These are phyloP conservation scores for Phenganax marumi DNA, from an alignment of 92 coral and sea anemone species.

Conservation along the genomic window DNA sequence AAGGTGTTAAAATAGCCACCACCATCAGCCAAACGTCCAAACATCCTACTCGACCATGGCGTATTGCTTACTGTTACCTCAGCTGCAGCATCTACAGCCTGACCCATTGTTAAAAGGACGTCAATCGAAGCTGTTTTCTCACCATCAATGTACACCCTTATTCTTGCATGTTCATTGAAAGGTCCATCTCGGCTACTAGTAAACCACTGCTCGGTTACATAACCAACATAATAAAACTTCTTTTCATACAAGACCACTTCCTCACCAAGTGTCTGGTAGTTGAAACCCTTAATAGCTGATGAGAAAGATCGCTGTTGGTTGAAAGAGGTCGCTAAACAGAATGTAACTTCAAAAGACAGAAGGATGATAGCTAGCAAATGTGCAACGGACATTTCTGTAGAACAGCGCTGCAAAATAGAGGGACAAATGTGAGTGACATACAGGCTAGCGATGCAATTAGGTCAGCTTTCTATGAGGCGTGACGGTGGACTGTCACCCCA, in stretches of 20 bases:
- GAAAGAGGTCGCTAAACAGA: background rate
- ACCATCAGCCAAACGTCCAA: conserved; percentile 49
- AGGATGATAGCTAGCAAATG: background rate
- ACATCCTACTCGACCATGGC: conserved; percentile 48
- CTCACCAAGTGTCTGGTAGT: background rate
- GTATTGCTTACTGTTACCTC: background rate
- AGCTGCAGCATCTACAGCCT: conserved; percentile 26
- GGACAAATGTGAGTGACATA: background rate
- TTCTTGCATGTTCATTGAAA: conserved; percentile 20
- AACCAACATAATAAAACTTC: conserved; percentile 40
- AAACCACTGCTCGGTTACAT: conserved; percentile 58
- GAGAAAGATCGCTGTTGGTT: conserved; percentile 35
- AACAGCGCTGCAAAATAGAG: background rate
- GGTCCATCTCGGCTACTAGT: conserved; percentile 30
- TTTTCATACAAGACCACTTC: conserved; percentile 47
- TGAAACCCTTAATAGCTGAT: conserved; percentile 33
- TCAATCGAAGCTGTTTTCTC: conserved; percentile 48
- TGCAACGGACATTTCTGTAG: background rate
- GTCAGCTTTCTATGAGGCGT: background rate
- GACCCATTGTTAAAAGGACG: conserved; percentile 29
- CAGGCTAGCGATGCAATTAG: background rate
- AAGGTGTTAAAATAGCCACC: conserved; percentile 51
- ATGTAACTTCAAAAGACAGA: background rate
- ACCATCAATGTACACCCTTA: conserved; percentile 50
- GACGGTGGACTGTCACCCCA: background rate